Evolutionary conservation across 1,140 invertebrate genomes (phyloP).

Genomic region (Zaprionus gabonicus): DNA sequence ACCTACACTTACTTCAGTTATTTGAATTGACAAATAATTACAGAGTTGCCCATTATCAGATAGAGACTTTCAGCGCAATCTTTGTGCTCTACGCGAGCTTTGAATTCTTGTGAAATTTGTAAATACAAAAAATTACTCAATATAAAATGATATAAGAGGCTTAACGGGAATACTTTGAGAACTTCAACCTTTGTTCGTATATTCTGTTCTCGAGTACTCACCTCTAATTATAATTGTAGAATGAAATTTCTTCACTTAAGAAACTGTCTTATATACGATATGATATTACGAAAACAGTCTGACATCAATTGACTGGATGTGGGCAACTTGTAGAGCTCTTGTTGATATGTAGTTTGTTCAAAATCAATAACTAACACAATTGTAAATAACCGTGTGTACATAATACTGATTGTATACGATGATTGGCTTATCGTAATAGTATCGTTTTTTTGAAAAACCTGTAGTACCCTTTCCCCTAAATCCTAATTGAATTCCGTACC

Average conservation of each 20-base stretch:
- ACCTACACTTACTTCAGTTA: conserved; percentile 15
- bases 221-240: neutral
- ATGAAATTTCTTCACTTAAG: neutral
- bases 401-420: conserved; percentile 11
- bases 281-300: neutral
- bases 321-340: conserved; percentile 22
- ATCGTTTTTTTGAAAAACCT: neutral
- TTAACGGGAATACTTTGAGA: neutral
- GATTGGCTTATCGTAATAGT: conserved; percentile 18
- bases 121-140: conserved; percentile 1
- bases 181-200: neutral
- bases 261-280: neutral
- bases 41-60: conserved; percentile 10
- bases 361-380: conserved; percentile 28
- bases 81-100: neutral
- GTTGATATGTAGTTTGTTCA: conserved; percentile 28
- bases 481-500: neutral
- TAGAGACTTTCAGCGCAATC: neutral
- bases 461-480: neutral
- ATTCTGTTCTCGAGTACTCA: neutral
- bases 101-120: neutral
- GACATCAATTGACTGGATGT: neutral
- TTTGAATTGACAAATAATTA: conserved; percentile 18
- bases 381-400: conserved; percentile 32
- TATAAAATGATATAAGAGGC: neutral